Evolutionary conservation across 2,888 invertebrate species (phyloP).

Genomic region (Scaptomyza flava): DNA sequence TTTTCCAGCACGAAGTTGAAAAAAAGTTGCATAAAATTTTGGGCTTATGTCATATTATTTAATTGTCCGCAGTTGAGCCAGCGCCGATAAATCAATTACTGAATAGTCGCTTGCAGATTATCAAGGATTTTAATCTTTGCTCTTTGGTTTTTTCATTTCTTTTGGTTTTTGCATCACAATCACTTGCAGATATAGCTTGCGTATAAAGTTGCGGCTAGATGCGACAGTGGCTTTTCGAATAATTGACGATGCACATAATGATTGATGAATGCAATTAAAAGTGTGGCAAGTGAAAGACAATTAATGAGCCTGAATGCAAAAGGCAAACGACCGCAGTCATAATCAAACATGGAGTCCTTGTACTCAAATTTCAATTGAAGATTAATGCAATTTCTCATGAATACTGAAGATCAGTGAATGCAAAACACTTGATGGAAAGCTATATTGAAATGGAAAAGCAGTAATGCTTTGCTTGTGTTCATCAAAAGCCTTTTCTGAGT

Average conservation of each 20-base stretch:
- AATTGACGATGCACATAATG: slow-evolving; percentile 66
- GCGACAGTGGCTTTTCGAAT: slow-evolving; percentile 33
- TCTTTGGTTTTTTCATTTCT: not conserved
- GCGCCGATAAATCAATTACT: slow-evolving; percentile 72
- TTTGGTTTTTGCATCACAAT: slow-evolving; percentile 5
- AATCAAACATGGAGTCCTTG: not conserved
- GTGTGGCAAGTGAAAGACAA: slow-evolving; percentile 11
- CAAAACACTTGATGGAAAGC: too few species aligned
- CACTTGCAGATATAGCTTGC: slow-evolving; percentile 32
- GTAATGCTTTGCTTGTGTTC: too few species aligned
- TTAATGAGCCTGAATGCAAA: slow-evolving; percentile 1
- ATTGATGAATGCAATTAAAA: slow-evolving; percentile 73
- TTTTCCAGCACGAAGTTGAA: not conserved
- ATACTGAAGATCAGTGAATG: too few species aligned
- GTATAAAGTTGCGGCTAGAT: slow-evolving; percentile 51
- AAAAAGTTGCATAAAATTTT: slow-evolving; percentile 24
- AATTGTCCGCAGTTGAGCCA: slow-evolving; percentile 57
- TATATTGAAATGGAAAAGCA: too few species aligned
- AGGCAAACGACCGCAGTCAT: not conserved
- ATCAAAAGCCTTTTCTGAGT: too few species aligned
- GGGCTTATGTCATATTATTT: slow-evolving; percentile 51
- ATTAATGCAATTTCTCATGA: not conserved
- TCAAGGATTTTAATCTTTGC: slow-evolving; percentile 35
- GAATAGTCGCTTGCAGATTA: slow-evolving; percentile 65
- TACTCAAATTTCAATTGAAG: slow-evolving; percentile 2